Evolutionary conservation across 1,140 invertebrate species (phyloP), one percentile per base, ranked within the genome.

Genomic region (Eubasilissa regina): DNA sequence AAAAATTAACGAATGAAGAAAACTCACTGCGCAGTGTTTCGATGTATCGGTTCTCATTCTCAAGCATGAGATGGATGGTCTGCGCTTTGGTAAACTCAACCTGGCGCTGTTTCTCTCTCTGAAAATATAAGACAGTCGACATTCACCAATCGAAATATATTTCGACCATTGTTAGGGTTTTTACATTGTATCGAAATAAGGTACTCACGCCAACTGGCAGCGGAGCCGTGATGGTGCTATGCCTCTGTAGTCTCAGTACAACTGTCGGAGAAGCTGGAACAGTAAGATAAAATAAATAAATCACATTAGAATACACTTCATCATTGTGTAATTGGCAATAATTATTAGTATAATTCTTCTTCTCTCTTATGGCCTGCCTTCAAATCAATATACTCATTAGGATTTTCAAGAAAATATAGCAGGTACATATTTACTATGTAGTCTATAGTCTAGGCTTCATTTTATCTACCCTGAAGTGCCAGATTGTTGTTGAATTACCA

Each of bases 191-290:
- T n/a, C 13, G 11, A 53, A 25, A 53, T 51, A 43, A 73, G 48
- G 21, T 68, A 91, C 91, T 93, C 89, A 97, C 96, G 90, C 97
- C 95, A 84, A 97, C 96, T 80, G 96, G 96, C 83, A 96, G 93
- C 4, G 96, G 96, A 13, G 93, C 95, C 13, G 96, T 97, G 81
- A 98, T 97, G 45, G 92, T 90, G 55, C 74, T 62, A 45, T 43
- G 10, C 35, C 81, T 75, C 64, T 80, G 78, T 0, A 83, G 72
- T 91, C 88, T 45, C 86, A 89, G 56, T 86, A 87, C 8, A 85
- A 87, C 51, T 7, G 48, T 77, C 7, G 76, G 76, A 45, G 76
- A 83, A 53, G 81, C 81, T 83, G 81, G 0, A 81, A 53, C 17
- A 25, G 15, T 79, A 64, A 76, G 4, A 68, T 68, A 64, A 64